Evolutionary conservation across 1,140 invertebrate species (phyloP), one percentile per base, ranked within the genome.

Genomic region (Micrasema minimum): DNA sequence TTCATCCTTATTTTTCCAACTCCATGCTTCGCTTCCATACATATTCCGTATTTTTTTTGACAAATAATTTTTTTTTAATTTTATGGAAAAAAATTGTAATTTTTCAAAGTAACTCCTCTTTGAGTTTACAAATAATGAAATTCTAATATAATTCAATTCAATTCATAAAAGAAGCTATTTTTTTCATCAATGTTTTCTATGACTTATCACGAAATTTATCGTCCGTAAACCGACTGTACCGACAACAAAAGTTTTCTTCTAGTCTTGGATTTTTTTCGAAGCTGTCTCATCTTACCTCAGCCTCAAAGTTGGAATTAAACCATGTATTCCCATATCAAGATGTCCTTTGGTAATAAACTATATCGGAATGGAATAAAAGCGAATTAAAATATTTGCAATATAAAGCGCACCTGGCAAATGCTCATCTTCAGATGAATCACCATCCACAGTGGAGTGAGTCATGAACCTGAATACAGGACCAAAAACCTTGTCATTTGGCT

Each of bases 401-500:
- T n/a, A n/a, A n/a, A 35, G 7, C 2, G 10, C 51, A 55, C 51
- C 51, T 55, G 51, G 26, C 23, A 35, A 26, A 55, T 11, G 31
- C 51, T 26, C 6, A 16, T 51, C 20, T 12, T 11, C 51, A 14
- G 31, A 1, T 55, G 51, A 55, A 35, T 55, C 51, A 55, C 18
- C 14, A 1, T 26, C 23, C 26, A 55, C 51, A 55, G 37, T 55
- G n/a, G 51, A n/a, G 23, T 16, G 51, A 31, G 51, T 55, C 51
- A 55, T 55, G n/a, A 35, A 55, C 26, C 37, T 31, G 51, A 55
- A 35, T 35, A 35, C 51, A 23, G 31, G 31, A 55, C 51, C 51
- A 55, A 14, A 55, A 55, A 55, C 51, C 31, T 55, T 55, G 51
- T 55, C 51, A 55, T 26, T 55, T 12, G 51, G 23, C 7, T 51